phyloP scores from a whole-genome alignment of 1,140 invertebrate genomes.

The Lethrus apterus region DNA sequence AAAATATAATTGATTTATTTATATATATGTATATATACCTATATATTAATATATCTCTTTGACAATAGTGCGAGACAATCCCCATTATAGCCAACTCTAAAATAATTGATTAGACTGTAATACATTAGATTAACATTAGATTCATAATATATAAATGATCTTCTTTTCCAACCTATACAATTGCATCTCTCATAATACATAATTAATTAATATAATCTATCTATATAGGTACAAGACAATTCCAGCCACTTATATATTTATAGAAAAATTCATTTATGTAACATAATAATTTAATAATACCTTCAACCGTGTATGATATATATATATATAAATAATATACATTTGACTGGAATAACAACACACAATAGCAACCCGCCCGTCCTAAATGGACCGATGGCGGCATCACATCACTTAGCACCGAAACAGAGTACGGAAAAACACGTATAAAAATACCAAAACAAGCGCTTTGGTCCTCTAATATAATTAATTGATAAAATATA shows the following conservation, averaged over 20 bases:
- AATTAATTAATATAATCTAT: slow-evolving; percentile 21
- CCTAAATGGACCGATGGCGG: slow-evolving; percentile 9
- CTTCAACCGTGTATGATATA: slow-evolving; percentile 25
- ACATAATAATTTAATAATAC: slow-evolving; percentile 26
- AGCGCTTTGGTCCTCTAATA: slow-evolving; percentile 35
- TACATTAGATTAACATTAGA: slow-evolving; percentile 29
- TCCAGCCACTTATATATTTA: slow-evolving; percentile 25
- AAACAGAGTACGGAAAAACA: slow-evolving; percentile 38
- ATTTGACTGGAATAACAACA: slow-evolving; percentile 33
- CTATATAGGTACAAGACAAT: slow-evolving; percentile 28
- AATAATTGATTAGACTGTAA: slow-evolving; percentile 30
- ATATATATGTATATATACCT: slow-evolving; percentile 32
- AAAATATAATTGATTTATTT: slow-evolving; percentile 35
- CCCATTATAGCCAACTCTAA: slow-evolving; percentile 30
- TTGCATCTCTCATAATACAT: slow-evolving; percentile 16
- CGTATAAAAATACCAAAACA: slow-evolving; percentile 39
- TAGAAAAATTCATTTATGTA: slow-evolving; percentile 27
- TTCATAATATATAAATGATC: slow-evolving; percentile 22
- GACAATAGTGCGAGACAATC: slow-evolving; percentile 24
- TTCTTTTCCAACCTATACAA: slow-evolving; percentile 18
- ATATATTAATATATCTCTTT: slow-evolving; percentile 32
- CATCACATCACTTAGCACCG: slow-evolving; percentile 35
- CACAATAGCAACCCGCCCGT: slow-evolving; percentile 20
- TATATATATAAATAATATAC: slow-evolving; percentile 25
- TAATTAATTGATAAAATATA: slow-evolving; percentile 30